A percentile compares a stretch with the other conserved stretches of the same genome.
phyloP scores from a whole-genome alignment of 2,888 invertebrate genomes.

The Drosophila maculinotata region DNA sequence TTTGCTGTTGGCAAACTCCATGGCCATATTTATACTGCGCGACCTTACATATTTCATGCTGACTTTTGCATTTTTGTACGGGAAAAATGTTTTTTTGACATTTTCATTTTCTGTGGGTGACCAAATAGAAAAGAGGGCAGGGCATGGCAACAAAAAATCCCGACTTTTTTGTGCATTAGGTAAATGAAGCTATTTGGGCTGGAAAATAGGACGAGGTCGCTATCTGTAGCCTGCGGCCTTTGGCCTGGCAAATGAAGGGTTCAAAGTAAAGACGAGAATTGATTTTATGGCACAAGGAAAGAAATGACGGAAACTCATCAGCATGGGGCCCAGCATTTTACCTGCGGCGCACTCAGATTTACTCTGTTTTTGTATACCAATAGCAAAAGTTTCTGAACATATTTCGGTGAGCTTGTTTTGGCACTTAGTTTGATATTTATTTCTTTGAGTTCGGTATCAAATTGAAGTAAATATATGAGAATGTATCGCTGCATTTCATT shows the following conservation, averaged over 20 bases:
- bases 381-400: conserved; percentile 12
- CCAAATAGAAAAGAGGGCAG: conserved; percentile 45
- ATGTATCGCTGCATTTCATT: too few species aligned
- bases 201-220: conserved; percentile 11
- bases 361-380: conserved; percentile 33
- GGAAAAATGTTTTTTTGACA: conserved; percentile 29
- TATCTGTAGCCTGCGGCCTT: conserved; percentile 37
- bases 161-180: conserved; percentile 43
- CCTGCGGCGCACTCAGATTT: conserved; percentile 48
- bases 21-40: conserved; percentile 50
- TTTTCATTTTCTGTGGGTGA: conserved; percentile 50
- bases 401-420: conserved; percentile 5
- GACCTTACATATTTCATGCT: conserved; percentile 59
- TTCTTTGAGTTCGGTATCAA: neutral
- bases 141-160: neutral
- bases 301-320: conserved; percentile 60
- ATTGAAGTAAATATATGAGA: too few species aligned
- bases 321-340: conserved; percentile 24
- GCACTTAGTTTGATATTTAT: neutral
- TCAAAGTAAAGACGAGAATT: conserved; percentile 45
- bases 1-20: conserved; percentile 40
- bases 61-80: conserved; percentile 51
- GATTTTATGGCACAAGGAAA: conserved; percentile 51
- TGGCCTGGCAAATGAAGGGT: conserved; percentile 49
- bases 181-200: conserved; percentile 55